Base-by-base conservation (phyloP, 2,888 invertebrate genomes). In the Podotricha telesiphe region DNA sequence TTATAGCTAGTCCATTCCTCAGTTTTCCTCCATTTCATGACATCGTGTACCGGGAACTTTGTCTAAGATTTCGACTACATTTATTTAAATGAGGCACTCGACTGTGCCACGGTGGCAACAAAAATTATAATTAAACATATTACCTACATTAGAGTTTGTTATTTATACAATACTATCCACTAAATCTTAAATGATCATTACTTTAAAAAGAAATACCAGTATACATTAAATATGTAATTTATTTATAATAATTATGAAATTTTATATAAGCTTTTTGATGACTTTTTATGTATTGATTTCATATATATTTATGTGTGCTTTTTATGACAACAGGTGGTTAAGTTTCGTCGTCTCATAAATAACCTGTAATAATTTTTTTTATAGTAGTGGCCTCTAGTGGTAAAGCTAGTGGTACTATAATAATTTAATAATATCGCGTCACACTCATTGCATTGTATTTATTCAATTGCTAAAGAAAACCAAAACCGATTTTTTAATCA, bases 381-480 rank as follows among this genome's bases (percentile, higher is more conserved):
- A 37, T 37, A 37, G 34, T 55, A 37, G 34, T 17, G 55, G 2
- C 55, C 34, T 55, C 55, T 55, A 55, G 55, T 20, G 19, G 11
- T 2, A 42, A 42, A 11, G 4, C 2, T 48, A 19, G 28, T 28
- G n/a, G 28, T 48, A 11, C 8, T 48, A 19, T 11, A 20, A 48
- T 48, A 13, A 42, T 13, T 37, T 11, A 42, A 42, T 42, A 13
- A 42, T 2, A 42, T 42, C 42, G 11, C 11, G 42, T 42, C 8
- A 10, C 10, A 37, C 37, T 5, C 28, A 6, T 28, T 37, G 37
- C 8, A 1, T 37, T 8, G 37, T 37, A 4, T 28, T 28, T 37
- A 37, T 37, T 37, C 37, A 42, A 13, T 2, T 42, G 13, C 13
- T 7, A 2, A 13, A 42, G 13, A 13, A 42, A 42, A 42, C 1